Percentiles rank a stretch among this genome's conserved stretches.
Conservation (phyloP, 1,140 invertebrate genomes). For the Bilobella aurantiaca region DNA sequence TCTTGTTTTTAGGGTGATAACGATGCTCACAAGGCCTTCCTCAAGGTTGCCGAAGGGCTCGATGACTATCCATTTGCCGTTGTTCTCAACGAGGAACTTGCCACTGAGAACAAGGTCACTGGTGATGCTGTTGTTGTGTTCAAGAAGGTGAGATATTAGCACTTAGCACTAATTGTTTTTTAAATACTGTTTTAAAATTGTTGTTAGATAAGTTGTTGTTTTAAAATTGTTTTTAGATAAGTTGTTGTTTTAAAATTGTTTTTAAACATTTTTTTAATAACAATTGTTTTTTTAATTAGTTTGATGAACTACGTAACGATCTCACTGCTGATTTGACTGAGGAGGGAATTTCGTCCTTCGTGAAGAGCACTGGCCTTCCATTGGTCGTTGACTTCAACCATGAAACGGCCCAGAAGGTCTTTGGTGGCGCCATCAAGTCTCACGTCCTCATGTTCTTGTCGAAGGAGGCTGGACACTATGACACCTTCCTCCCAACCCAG, state of each 20-base stretch:
- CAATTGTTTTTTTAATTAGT: too few relatives aligned
- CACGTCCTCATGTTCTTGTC: constrained; percentile 92
- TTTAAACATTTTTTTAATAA: too few relatives aligned
- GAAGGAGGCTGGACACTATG: constrained; percentile 72
- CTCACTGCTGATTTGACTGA: constrained; percentile 62
- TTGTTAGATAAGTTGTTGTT: too few relatives aligned
- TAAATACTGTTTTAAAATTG: too few relatives aligned
- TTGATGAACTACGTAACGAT: constrained; percentile 80
- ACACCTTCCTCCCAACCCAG: constrained; percentile 62
- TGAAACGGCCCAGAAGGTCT: constrained; percentile 93
- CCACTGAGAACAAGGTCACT: constrained; percentile 60
- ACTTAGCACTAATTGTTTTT: constrained; percentile 41
- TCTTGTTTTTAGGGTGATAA: constrained; percentile 48
- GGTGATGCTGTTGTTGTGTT: constrained; percentile 69
- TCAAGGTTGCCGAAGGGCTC: constrained; percentile 61
- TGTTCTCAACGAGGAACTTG: constrained; percentile 61
- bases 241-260: constrained; percentile 40
- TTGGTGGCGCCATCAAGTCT: constrained; percentile 92
- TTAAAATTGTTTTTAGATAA: constrained; percentile 41
- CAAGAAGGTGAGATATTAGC: constrained; percentile 66
- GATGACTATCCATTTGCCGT: constrained; percentile 88
- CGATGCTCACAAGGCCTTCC: constrained; percentile 70
- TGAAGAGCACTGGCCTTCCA: constrained; percentile 74
- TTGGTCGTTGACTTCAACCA: constrained; percentile 96
- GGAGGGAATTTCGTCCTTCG: constrained; percentile 68